Base-by-base conservation (phyloP, 2,797 vertebrate species). In the Sebastes hopkinsi region DNA sequence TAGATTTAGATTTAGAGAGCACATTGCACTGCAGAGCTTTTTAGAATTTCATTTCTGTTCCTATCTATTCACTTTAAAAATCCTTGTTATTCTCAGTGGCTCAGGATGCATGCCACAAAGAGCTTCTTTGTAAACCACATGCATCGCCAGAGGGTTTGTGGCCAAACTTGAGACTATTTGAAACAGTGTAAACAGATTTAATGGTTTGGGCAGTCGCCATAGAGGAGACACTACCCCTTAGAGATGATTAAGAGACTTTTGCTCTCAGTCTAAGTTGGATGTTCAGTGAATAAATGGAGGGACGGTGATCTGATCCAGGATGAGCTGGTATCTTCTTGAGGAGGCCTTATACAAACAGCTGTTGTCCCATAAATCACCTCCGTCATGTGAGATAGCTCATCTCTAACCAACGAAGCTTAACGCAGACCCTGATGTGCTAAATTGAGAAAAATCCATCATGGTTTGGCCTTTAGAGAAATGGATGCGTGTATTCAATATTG, bases 401-500 rank as follows among this genome's bases (percentile, higher is more conserved):
- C 60, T 81, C 46, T 38, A 27, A 80, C 58, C 27, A 59, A 67
- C 58, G 78, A 77, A 81, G 83, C 92, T 89, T 71, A 90, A 87
- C 65, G 16, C 58, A 46, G 29, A 56, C 61, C 22, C 27, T 34
- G 29, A 82, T 52, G 58, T 68, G 68, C 80, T 78, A 50, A 75
- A 85, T 71, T 75, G 67, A 73, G 84, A 80, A 65, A 72, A 72
- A 83, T 88, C 81, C 79, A 79, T 84, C 77, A 84, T 38, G 71
- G 4, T 74, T 71, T 92, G 90, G 83, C 87, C 89, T 94, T 94
- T 90, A 75, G 69, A 52, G 67, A 88, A 90, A 92, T 72, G 68
- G 77, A 92, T 86, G 76, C 10, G 5, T 27, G 60, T 46, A 67
- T 79, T 82, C 73, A 60, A 32, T 79, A 87, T 83, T 84, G 88